A percentile compares a stretch with the other conserved stretches of the same genome.
Conservation (phyloP, 2,113 vertebrate genomes). For the Prunella himalayana region DNA sequence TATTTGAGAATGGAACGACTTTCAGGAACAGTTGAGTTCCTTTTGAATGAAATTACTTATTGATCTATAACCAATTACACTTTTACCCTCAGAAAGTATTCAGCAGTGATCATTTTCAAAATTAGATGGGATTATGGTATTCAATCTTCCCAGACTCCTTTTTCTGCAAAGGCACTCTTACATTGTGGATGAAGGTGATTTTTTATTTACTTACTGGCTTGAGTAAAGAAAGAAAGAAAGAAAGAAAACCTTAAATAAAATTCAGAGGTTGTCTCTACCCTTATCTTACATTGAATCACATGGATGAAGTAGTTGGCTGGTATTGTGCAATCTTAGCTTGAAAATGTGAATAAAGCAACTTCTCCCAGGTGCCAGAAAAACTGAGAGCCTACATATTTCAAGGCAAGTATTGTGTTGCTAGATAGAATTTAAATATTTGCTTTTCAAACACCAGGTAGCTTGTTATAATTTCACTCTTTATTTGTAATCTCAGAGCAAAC, state of each 20-base stretch:
- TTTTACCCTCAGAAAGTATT: conserved; percentile 57
- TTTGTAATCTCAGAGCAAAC: neutral
- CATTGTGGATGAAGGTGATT: neutral
- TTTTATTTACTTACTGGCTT: neutral
- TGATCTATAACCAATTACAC: conserved; percentile 68
- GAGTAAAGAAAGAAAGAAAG: neutral
- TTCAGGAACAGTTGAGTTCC: conserved; percentile 40
- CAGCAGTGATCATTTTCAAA: conserved; percentile 47
- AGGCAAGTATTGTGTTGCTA: neutral
- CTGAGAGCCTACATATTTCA: neutral
- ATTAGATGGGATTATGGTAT: conserved; percentile 17
- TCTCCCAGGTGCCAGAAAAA: neutral
- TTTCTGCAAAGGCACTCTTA: neutral
- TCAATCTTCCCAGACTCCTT: neutral
- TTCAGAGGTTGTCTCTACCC: neutral
- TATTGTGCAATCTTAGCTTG: neutral
- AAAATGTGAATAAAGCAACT: neutral
- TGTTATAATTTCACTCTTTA: neutral
- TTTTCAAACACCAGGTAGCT: neutral
- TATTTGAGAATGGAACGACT: conserved; percentile 47
- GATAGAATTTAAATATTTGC: neutral
- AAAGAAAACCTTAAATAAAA: neutral
- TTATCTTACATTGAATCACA: neutral
- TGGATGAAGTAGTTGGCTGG: accelerated
- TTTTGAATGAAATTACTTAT: conserved; percentile 67